A percentile compares a stretch with the other conserved stretches of the same genome.
These are phyloP conservation scores for Umimayanthus kanabou DNA, from an alignment of 92 coral and sea anemone genomes.

Conservation along the genomic window DNA sequence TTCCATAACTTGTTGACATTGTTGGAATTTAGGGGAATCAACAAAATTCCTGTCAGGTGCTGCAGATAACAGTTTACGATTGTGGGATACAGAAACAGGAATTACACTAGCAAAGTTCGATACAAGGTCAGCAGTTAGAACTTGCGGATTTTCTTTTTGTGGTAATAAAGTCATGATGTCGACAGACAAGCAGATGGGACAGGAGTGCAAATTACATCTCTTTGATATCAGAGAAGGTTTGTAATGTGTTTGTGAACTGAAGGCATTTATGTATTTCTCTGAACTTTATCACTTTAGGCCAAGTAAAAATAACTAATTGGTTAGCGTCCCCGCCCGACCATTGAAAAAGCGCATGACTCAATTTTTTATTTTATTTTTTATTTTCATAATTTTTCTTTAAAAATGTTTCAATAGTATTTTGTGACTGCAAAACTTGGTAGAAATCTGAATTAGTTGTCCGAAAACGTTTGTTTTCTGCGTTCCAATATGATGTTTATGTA, in stretches of 20 bases:
- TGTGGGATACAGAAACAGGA: slow-evolving; percentile 98
- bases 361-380: no score
- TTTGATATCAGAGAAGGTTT: slow-evolving; percentile 87
- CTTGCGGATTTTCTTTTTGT: slow-evolving; percentile 93
- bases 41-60: slow-evolving; percentile 84
- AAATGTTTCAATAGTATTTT: no score
- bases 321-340: no score
- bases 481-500: no score
- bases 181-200: slow-evolving; percentile 98
- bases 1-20: slow-evolving; percentile 10
- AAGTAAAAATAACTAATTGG: no score
- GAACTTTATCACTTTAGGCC: no score
- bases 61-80: slow-evolving; percentile 91
- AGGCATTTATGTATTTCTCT: not conserved
- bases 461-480: no score
- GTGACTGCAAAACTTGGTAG: no score
- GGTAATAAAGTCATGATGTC: slow-evolving; percentile 87
- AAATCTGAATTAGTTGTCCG: no score
- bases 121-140: slow-evolving; percentile 91
- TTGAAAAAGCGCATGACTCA: no score
- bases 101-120: slow-evolving; percentile 85
- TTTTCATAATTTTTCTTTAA: no score
- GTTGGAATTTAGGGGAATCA: slow-evolving; percentile 72
- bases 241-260: not conserved
- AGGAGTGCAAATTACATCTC: slow-evolving; percentile 73